Base-by-base conservation (phyloP, 2,113 vertebrate genomes). In the Mobula hypostoma region DNA sequence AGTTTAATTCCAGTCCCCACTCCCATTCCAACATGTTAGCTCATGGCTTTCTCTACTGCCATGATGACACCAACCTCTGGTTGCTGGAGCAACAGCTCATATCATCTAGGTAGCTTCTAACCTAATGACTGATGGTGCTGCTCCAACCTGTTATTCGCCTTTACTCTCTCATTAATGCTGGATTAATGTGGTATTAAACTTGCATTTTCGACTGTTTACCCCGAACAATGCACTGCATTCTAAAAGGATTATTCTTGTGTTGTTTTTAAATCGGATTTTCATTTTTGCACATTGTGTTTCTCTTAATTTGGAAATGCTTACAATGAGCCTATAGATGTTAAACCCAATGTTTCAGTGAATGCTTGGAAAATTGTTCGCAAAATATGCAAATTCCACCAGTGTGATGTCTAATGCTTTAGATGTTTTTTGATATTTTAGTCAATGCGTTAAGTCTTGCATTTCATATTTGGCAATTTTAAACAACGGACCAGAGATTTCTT, bases 211-310 rank as follows among this genome's bases (percentile, higher is more conserved):
- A 21, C 24, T 88, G 58, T 27, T 29, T 88, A 88, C 29, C 58
- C 61, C 56, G 29, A 88, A 88, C 83, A 88, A 88, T 29, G 61
- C 58, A 63, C 6, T 63, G 83, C 83, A 63, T 88, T 88, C 83
- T 88, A 5, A 88, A 88, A 63, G 83, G 83, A 88, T 88, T 88
- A 88, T 15, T 56, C 61, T 88, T 87, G 27, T 63, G 83, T 4
- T 12, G 83, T 14, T 88, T 88, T 88, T 61, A 88, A 29, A 88
- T 88, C 58, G 56, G 83, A 88, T 88, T 88, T 88, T 58, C 27
- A 88, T 63, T 88, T 88, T 88, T 63, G 83, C 29, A 24, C 29
- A 12, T 56, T 61, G 83, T 56, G 56, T 63, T 88, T n/a, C 48
- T 85, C 58, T 88, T 63, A n/a, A 88, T 88, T 88, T 63, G 29